Base-by-base conservation (phyloP, 2,797 vertebrate genomes). In the Pitangus sulphuratus region DNA sequence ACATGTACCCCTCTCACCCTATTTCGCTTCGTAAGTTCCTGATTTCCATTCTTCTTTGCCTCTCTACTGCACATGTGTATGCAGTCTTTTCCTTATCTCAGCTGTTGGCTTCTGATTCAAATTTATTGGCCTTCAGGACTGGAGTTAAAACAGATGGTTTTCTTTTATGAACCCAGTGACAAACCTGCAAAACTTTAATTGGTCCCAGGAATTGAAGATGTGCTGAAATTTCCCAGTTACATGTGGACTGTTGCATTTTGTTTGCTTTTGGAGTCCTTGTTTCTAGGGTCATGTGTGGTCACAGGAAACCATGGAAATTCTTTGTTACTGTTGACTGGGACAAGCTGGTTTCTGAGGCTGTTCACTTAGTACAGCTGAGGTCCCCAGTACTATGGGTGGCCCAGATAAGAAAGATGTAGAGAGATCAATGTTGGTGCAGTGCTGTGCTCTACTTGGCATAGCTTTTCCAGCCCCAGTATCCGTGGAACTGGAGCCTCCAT, bases 161-260 rank as follows among this genome's bases (percentile, higher is more conserved):
- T 88, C 44, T 92, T 87, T 50, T 37, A 53, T 58, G 39, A 82
- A 70, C 57, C 6, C 39, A 56, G 11, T 11, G n/a, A 79, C n/a
- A 47, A 94, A 78, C 40, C 35, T 91, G 66, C 33, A 91, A 85
- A 89, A 22, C 40, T 40, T n/a, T 87, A 25, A 50, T 4, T 88
- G 48, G 56, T 56, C 37, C 42, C 39, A 30, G 53, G 42, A 86
- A 84, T 20, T 90, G 44, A 75, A 88, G 81, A 47, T 5, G 1
- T 40, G 42, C 33, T 42, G 80, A 70, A 50, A 89, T 91, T 93
- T 93, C 50, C 68, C 83, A 70, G 84, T 64, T 90, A 47, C 44
- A 30, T 76, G 65, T 61, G 64, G 80, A 91, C 57, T 60, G n/a
- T 54, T 95, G 50, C 54, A 85, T 92, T 96, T 89, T 75, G 39